A percentile compares a stretch with the other conserved stretches of the same genome.
phyloP scores from a whole-genome alignment of 1,140 invertebrate species.

The Drosophila pseudoobscura region DNA sequence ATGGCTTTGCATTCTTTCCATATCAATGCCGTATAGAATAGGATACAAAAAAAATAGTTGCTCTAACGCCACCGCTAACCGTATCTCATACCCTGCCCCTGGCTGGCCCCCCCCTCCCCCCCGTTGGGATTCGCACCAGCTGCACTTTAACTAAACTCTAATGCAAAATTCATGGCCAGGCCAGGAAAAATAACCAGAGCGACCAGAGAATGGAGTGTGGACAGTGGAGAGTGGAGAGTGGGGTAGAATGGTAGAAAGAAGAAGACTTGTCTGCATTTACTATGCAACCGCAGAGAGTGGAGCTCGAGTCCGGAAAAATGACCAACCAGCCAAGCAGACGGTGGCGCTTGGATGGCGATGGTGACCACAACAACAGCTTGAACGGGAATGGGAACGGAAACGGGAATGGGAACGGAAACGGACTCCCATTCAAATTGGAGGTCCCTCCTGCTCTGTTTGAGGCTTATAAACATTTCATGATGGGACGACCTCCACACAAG shows the following conservation, averaged over 20 bases:
- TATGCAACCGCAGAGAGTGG: conserved; percentile 50
- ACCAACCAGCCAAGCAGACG: conserved; percentile 38
- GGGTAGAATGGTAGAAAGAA: neutral
- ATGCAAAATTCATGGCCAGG: conserved; percentile 77
- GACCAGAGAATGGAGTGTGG: neutral
- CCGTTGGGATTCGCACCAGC: conserved; percentile 65
- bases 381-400: conserved; percentile 6
- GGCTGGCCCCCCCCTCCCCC: neutral
- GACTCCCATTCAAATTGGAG: conserved; percentile 25
- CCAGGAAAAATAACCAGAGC: conserved; percentile 40
- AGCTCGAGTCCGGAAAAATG: conserved; percentile 52
- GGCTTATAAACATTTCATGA: conserved; percentile 46
- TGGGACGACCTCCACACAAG: conserved; percentile 11
- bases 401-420: neutral
- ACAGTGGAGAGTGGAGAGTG: neutral
- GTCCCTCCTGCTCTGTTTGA: neutral
- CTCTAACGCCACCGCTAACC: conserved; percentile 11
- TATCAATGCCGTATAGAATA: conserved; percentile 22
- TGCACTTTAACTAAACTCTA: conserved; percentile 81
- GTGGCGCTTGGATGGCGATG: conserved; percentile 21
- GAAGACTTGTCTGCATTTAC: conserved; percentile 64
- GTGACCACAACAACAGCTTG: conserved; percentile 59
- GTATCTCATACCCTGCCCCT: neutral
- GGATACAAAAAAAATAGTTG: conserved; percentile 32
- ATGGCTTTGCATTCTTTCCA: conserved; percentile 21